A percentile compares a stretch with the other conserved stretches of the same genome.
These are phyloP conservation scores for Squalus acanthias DNA, from an alignment of 2,797 vertebrate genomes.

Conservation along the genomic window DNA sequence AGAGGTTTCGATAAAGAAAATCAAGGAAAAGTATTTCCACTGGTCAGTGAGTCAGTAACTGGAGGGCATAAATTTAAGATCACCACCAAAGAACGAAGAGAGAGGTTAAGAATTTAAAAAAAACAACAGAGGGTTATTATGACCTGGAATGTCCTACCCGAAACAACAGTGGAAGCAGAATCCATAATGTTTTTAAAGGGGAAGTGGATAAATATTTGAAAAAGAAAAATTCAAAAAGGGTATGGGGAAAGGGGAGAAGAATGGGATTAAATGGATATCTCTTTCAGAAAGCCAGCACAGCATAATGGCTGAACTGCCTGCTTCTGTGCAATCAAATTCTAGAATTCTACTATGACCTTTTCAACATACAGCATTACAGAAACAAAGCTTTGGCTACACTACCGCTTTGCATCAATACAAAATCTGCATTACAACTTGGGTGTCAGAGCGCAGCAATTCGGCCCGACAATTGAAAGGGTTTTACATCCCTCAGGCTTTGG, in stretches of 20 bases:
- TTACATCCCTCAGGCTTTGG: background rate
- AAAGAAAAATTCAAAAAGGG: background rate
- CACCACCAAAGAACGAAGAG: background rate
- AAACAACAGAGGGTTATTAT: background rate
- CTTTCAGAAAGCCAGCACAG: background rate
- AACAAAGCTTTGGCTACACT: background rate
- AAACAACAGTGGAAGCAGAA: background rate
- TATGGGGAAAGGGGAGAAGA: background rate
- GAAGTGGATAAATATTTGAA: background rate
- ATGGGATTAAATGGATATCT: background rate
- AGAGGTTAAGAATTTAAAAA: too few relatives aligned
- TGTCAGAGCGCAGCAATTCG: too few relatives aligned
- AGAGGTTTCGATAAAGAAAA: background rate
- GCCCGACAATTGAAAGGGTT: background rate
- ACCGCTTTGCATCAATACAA: background rate
- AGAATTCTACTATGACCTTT: background rate
- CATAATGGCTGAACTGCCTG: background rate
- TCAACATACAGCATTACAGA: background rate
- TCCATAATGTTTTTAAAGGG: background rate
- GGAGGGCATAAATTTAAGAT: background rate
- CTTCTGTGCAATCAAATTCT: conserved; percentile 8
- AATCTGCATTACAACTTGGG: background rate
- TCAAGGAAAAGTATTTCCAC: background rate
- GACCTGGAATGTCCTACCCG: background rate
- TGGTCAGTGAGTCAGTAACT: background rate